These are phyloP conservation scores for Nomada goodeniana DNA, from an alignment of 2,888 invertebrate species.

Conservation along the genomic window DNA sequence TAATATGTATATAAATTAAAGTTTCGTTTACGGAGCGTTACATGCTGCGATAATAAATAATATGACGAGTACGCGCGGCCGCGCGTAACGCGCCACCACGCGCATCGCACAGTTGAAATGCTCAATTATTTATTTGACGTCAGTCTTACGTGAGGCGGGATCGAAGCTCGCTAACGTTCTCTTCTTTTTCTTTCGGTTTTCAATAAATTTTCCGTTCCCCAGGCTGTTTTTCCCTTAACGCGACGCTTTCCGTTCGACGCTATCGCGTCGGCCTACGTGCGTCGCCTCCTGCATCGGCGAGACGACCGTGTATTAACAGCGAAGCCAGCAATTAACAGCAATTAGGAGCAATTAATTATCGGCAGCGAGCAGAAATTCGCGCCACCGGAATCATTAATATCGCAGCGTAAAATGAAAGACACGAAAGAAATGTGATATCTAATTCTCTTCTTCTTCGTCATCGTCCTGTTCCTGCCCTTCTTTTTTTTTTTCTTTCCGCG, in stretches of 20 bases:
- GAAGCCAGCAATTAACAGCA: conserved; percentile 23
- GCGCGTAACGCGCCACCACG: conserved; percentile 45
- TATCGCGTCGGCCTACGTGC: conserved; percentile 50
- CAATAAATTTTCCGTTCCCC: conserved; percentile 10
- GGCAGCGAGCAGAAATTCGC: conserved; percentile 34
- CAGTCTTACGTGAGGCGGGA: conserved; percentile 74
- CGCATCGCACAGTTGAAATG: conserved; percentile 47
- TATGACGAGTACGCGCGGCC: conserved; percentile 50
- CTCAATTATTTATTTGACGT: conserved; percentile 71
- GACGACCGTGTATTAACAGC: background rate
- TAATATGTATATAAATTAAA: conserved; percentile 69
- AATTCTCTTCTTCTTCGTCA: background rate
- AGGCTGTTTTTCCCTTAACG: background rate
- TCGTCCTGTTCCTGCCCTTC: background rate
- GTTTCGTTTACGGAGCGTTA: conserved; percentile 65
- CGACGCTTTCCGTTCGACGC: conserved; percentile 38
- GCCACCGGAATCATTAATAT: conserved; percentile 51
- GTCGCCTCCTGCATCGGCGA: conserved; percentile 18
- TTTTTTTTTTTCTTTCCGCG: conserved; percentile 4
- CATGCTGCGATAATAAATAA: conserved; percentile 75
- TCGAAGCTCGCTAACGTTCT: conserved; percentile 69
- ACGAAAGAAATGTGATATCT: background rate
- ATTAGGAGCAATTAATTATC: conserved; percentile 61
- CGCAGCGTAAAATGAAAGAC: conserved; percentile 23
- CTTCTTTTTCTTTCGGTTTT: background rate